Conservation (phyloP, 2,797 vertebrate genomes). For the Pantherophis vulpinus region DNA sequence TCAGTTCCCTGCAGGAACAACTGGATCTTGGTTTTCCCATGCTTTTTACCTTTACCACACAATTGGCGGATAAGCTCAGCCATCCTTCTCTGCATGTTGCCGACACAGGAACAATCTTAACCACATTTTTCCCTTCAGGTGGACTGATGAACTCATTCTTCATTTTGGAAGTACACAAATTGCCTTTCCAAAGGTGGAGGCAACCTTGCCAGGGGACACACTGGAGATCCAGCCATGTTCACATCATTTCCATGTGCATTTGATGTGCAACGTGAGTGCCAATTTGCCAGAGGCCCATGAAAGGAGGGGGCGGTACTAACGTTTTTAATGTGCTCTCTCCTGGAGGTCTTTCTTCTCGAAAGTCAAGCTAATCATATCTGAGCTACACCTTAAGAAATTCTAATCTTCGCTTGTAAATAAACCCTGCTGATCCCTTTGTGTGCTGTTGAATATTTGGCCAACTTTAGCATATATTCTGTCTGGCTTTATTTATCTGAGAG, state of each 20-base stretch:
- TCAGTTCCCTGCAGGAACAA: conserved; percentile 1
- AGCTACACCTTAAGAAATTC: not conserved
- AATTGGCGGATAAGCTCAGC: not conserved
- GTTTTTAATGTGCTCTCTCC: not conserved
- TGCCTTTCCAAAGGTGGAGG: not conserved
- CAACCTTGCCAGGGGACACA: not conserved
- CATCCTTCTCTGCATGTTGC: not conserved
- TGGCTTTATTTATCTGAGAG: not conserved
- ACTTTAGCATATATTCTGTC: not conserved
- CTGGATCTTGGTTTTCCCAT: conserved; percentile 5
- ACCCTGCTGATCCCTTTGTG: not conserved
- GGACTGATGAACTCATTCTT: not conserved
- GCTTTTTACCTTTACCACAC: conserved; percentile 6
- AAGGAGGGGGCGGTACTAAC: not conserved
- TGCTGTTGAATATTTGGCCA: not conserved
- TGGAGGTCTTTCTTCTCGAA: not conserved
- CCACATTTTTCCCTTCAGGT: not conserved
- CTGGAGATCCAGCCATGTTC: not conserved
- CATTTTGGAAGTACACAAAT: not conserved
- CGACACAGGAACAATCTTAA: not conserved
- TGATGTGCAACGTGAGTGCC: not conserved
- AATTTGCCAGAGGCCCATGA: not conserved
- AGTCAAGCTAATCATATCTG: not conserved
- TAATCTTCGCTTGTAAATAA: not conserved
- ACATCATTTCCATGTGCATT: not conserved